Conservation (phyloP, 1,140 invertebrate genomes). For the Pomacea maculata region DNA sequence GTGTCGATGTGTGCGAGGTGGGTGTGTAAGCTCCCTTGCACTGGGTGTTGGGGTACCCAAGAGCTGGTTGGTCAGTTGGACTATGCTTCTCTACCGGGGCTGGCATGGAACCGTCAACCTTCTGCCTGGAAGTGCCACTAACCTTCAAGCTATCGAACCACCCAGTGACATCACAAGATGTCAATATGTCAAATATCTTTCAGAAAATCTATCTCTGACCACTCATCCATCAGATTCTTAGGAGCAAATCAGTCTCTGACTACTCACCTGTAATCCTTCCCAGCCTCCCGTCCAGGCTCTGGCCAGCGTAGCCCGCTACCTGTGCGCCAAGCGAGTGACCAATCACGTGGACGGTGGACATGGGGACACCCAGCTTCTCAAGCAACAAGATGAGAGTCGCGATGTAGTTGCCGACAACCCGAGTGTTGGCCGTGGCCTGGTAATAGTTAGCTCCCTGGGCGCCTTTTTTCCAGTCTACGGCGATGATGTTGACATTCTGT, state of each 20-base stretch:
- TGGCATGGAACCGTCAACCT: neutral
- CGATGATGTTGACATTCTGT: slow-evolving; percentile 51
- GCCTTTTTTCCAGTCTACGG: slow-evolving; percentile 40
- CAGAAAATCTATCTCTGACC: no score
- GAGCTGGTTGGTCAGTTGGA: neutral
- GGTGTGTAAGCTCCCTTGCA: no score
- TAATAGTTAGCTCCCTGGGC: slow-evolving; percentile 66
- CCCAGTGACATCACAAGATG: no score
- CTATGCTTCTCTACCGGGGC: neutral
- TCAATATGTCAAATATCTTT: no score
- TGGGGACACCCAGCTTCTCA: slow-evolving; percentile 13
- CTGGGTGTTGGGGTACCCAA: no score
- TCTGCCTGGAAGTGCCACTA: neutral
- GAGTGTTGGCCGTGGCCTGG: slow-evolving; percentile 40
- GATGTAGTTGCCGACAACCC: slow-evolving; percentile 38
- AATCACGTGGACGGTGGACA: slow-evolving; percentile 50
- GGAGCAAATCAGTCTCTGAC: no score
- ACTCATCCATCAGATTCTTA: no score
- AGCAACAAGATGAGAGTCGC: slow-evolving; percentile 29
- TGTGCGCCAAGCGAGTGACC: slow-evolving; percentile 62
- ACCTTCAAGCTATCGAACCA: no score
- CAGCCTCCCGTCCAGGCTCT: slow-evolving; percentile 55
- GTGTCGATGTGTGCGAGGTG: neutral
- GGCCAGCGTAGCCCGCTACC: slow-evolving; percentile 63
- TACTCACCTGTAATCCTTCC: neutral